phyloP scores from a whole-genome alignment of 64 coral and sea anemone genomes.

The Orbicella faveolata region DNA sequence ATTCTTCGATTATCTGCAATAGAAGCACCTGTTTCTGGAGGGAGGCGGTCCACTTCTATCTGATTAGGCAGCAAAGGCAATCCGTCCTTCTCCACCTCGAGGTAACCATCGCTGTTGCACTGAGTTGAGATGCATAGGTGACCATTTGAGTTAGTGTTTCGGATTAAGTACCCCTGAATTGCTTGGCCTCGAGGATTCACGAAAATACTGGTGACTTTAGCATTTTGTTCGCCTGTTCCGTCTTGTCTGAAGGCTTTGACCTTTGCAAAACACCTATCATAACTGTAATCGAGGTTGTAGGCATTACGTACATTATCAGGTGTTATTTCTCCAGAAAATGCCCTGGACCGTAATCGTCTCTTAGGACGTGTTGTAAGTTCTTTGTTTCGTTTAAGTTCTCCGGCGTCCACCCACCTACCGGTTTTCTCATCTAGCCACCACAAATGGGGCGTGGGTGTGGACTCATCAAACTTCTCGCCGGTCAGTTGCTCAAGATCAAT shows the following conservation, averaged over 20 bases:
- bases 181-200: neutral
- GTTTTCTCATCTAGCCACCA: conserved; percentile 2
- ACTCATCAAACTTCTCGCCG: neutral
- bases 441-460: neutral
- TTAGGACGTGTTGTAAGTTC: neutral
- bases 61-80: neutral
- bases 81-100: neutral
- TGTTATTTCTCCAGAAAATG: neutral
- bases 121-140: neutral
- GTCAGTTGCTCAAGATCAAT: neutral
- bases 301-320: neutral
- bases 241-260: neutral
- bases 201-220: neutral
- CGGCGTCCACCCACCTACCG: neutral
- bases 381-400: neutral
- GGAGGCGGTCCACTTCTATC: neutral
- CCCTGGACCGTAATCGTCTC: neutral
- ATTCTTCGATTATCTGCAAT: neutral
- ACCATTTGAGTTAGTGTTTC: neutral
- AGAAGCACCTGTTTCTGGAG: neutral
- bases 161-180: neutral
- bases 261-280: neutral
- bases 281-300: neutral
- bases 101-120: neutral
- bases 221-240: neutral